phyloP scores from a whole-genome alignment of 2,113 vertebrate genomes.

The Ceuthmochares aereus region DNA sequence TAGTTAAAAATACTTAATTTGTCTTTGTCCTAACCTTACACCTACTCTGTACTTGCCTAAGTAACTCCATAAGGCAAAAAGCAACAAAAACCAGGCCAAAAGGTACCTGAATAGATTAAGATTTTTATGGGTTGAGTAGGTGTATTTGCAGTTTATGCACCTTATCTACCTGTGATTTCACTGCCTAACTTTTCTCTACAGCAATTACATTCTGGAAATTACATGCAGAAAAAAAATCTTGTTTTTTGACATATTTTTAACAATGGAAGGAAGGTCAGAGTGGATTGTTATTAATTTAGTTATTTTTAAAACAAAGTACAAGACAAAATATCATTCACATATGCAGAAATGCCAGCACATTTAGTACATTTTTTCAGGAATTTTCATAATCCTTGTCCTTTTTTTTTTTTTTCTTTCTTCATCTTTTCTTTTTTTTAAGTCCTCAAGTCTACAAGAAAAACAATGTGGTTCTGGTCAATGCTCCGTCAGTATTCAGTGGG shows the following conservation, averaged over 20 bases:
- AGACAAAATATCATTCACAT: not conserved
- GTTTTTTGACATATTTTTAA: not conserved
- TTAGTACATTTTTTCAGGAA: not conserved
- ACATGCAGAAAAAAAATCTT: not conserved
- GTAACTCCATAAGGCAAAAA: not conserved
- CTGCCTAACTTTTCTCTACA: not conserved
- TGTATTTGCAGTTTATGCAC: not conserved
- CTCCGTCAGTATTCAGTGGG: no score
- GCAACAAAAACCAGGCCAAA: not conserved
- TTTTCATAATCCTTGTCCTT: not conserved
- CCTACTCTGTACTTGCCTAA: not conserved
- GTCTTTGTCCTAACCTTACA: not conserved
- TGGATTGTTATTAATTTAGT: accelerated
- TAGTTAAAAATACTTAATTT: slow-evolving; percentile 3
- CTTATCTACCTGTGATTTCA: not conserved
- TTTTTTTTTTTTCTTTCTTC: not conserved
- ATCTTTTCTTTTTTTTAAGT: no score
- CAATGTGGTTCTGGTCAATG: accelerated
- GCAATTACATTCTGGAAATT: not conserved
- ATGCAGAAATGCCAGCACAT: not conserved
- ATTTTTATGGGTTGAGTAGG: not conserved
- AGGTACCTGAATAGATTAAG: not conserved
- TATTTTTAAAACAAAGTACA: not conserved
- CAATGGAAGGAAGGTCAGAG: not conserved
- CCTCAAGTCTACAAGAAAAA: not conserved